Base-by-base conservation (phyloP, 2,888 invertebrate species). In the Callyntrura sp. region DNA sequence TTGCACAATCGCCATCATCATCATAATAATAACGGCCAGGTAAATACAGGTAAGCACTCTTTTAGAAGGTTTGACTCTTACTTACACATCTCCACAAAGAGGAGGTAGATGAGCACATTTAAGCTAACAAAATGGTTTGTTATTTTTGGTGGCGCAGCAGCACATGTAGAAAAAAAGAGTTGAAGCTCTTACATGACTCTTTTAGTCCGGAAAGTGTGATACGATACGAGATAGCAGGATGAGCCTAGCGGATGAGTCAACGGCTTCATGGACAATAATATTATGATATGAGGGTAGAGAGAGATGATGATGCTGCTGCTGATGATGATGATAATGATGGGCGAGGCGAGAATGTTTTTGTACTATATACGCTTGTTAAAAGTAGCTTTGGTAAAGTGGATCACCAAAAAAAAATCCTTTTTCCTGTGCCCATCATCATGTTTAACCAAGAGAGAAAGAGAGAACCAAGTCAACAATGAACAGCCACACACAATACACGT, bases 231-330 rank as follows among this genome's bases (percentile, higher is more conserved):
- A n/a, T n/a, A n/a, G n/a, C n/a, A 65, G 25, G 65, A 65, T 25
- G 65, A 65, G 65, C 12, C 65, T 65, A 65, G 28, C 65, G 65
- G 65, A 65, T 65, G 65, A 65, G 65, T 65, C 65, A 65, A 65
- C 28, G 65, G 25, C 65, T 65, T 65, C 65, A 65, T 25, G 65
- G 65, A 65, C 9, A 28, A 25, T n/a, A 65, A 65, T 65, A 65
- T 23, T 25, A 65, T 23, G 65, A 23, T 65, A 25, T 25, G 8
- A 25, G 1, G 65, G n/a, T n/a, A n/a, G n/a, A n/a, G n/a, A n/a
- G n/a, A n/a, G n/a, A n/a, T n/a, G n/a, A n/a, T n/a, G n/a, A n/a
- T n/a, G n/a, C n/a, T n/a, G n/a, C n/a, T n/a, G n/a, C n/a, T n/a
- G n/a, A n/a, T n/a, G n/a, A n/a, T n/a, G 65, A 25, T 65, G 65